Percentiles rank a stretch among this genome's conserved stretches.
phyloP scores from a whole-genome alignment of 2,797 vertebrate genomes.

The Enteromius afrohamiltoni region DNA sequence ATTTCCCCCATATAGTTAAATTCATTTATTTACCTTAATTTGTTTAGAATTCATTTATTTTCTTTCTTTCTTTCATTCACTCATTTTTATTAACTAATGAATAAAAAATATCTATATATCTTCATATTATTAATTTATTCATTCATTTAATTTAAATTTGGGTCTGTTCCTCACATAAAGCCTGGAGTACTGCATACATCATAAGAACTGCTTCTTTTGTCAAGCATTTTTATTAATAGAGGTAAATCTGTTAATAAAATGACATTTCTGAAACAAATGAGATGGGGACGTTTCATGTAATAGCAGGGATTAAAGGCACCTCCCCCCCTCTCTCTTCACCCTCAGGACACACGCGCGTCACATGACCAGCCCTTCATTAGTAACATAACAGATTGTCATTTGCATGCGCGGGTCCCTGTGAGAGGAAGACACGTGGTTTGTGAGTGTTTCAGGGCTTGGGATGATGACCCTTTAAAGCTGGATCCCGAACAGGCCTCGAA shows the following conservation, averaged over 20 bases:
- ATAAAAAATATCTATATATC: no score
- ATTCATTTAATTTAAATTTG: no score
- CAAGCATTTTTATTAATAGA: neutral
- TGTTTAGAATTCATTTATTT: no score
- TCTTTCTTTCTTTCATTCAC: no score
- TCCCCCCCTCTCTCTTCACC: constrained; percentile 33
- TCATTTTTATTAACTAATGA: no score
- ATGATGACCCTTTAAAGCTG: constrained; percentile 63
- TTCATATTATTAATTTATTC: no score
- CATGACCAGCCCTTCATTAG: constrained; percentile 73
- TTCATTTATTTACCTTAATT: no score
- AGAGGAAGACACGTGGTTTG: constrained; percentile 53
- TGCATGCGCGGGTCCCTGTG: constrained; percentile 69
- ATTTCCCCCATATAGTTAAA: no score
- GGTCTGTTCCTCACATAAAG: neutral
- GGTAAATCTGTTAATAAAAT: neutral
- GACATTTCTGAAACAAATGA: neutral
- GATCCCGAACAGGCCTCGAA: constrained; percentile 67
- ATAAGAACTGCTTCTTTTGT: neutral
- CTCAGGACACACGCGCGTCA: constrained; percentile 52
- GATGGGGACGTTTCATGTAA: neutral
- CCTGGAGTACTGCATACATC: neutral
- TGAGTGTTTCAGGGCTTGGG: constrained; percentile 15
- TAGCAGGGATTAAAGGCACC: constrained; percentile 25
- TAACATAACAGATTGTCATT: constrained; percentile 75